Conservation (phyloP, 2,113 vertebrate genomes). For the Hoplias malabaricus region DNA sequence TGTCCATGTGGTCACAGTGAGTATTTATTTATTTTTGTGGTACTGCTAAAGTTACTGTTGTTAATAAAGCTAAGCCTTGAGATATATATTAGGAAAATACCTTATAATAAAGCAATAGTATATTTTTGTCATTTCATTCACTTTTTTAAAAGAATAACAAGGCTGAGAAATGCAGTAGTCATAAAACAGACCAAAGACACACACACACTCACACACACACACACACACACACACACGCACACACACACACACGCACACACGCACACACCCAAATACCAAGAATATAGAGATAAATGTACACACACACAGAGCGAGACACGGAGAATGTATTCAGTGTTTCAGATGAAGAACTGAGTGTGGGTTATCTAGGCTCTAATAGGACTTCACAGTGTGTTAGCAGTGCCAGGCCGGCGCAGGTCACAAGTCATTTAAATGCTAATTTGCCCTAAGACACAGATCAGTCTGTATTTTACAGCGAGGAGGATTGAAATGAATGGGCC, state of each 20-base stretch:
- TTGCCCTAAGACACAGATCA: slow-evolving; percentile 48
- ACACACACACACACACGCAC: neutral
- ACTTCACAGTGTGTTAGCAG: slow-evolving; percentile 33
- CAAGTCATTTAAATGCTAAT: slow-evolving; percentile 61
- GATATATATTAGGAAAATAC: no score
- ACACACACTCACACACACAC: no score
- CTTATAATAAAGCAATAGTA: no score
- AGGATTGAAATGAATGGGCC: slow-evolving; percentile 32
- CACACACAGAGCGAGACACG: slow-evolving; percentile 6
- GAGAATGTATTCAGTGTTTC: slow-evolving; percentile 12
- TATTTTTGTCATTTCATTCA: no score
- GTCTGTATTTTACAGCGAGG: slow-evolving; percentile 39
- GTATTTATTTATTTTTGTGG: no score
- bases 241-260: neutral
- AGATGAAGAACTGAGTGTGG: slow-evolving; percentile 9
- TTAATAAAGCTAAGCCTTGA: no score
- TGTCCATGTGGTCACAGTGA: no score
- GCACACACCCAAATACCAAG: neutral
- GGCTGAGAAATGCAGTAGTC: neutral
- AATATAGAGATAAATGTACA: slow-evolving; percentile 3
- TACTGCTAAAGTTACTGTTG: no score
- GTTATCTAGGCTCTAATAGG: neutral
- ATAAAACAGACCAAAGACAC: neutral
- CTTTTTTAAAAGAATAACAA: no score
- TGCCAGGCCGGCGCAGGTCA: slow-evolving; percentile 25